Base-by-base conservation (phyloP, 2,113 vertebrate species). In the Aspiorhynchus laticeps region DNA sequence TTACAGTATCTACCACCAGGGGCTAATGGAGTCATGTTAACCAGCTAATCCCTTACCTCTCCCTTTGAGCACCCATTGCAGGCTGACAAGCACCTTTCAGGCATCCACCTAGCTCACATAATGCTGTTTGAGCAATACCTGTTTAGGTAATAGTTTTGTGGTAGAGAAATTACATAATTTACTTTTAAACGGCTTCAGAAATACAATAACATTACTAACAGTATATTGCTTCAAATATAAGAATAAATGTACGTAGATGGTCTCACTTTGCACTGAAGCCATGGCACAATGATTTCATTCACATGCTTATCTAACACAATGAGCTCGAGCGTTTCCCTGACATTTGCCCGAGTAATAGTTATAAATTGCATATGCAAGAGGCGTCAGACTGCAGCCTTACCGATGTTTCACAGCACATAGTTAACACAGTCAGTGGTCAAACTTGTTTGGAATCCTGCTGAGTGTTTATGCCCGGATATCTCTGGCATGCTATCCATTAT, bases 381-480 rank as follows among this genome's bases (percentile, higher is more conserved):
- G 33, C n/a, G 12, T 53, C 43, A 71, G 41, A 71, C 65, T 21
- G 80, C 14, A 6, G 46, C 48, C 12, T 71, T 73, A 21, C 9
- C 12, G 12, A 71, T 73, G 48, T 38, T 74, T 46, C 82, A 31
- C 67, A 84, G 81, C 11, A 53, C 28, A 71, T 71, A 73, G 81
- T 83, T 83, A 84, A 84, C 82, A 84, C 82, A 74, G 82, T 53
- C 65, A 84, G 48, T 56, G 82, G 82, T 84, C 82, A 84, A 73
- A 31, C 82, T 71, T 84, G 46, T 80, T 87, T 83, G 80, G 71
- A 65, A 76, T 76, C 71, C 31, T 36, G 36, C 77, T 33, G 33
- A 21, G 48, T 74, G 67, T 84, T 83, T 83, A 69, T 69, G 65
- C 31, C 53, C 38, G 4, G 51, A 74, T 80, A 81, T 46, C 77